Conservation (phyloP, 2,113 vertebrate species). For the Lophochroa leadbeateri region DNA sequence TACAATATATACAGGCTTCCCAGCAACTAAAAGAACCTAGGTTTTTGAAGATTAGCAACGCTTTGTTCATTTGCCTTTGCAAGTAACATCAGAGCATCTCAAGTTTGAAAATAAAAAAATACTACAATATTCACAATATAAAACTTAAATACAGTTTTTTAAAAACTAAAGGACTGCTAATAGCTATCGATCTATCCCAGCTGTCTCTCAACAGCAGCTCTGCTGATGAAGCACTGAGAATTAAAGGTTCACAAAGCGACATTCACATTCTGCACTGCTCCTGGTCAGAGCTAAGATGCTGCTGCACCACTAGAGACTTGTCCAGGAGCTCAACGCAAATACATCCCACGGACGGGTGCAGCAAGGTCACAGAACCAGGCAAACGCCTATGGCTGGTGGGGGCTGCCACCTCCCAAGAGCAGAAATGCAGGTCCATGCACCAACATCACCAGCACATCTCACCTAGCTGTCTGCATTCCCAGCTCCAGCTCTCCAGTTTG, state of each 20-base stretch:
- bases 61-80: slow-evolving; percentile 42
- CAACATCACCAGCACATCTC: not conserved
- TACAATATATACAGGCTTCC: not conserved
- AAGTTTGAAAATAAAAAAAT: slow-evolving; percentile 49
- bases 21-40: not conserved
- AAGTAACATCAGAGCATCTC: slow-evolving; percentile 29
- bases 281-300: not conserved
- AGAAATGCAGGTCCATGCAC: not conserved
- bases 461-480: not conserved
- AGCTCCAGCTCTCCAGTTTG: not conserved
- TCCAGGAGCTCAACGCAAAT: not conserved
- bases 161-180: not conserved
- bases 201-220: slow-evolving; percentile 16
- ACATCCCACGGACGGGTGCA: not conserved
- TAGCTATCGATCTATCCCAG: slow-evolving; percentile 14
- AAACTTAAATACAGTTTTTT: slow-evolving; percentile 54
- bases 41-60: not conserved
- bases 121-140: slow-evolving; percentile 59
- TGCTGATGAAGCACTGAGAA: slow-evolving; percentile 22
- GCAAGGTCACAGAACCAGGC: not conserved
- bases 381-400: not conserved
- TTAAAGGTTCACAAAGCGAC: not conserved
- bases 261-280: slow-evolving; percentile 7
- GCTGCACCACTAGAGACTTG: not conserved
- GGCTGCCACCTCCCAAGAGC: not conserved